A percentile compares a stretch with the other conserved stretches of the same genome.
phyloP scores from a whole-genome alignment of 30 jellyfish, hydroid and myxozoan species.

The Calvadosia cruxmelitensis region DNA sequence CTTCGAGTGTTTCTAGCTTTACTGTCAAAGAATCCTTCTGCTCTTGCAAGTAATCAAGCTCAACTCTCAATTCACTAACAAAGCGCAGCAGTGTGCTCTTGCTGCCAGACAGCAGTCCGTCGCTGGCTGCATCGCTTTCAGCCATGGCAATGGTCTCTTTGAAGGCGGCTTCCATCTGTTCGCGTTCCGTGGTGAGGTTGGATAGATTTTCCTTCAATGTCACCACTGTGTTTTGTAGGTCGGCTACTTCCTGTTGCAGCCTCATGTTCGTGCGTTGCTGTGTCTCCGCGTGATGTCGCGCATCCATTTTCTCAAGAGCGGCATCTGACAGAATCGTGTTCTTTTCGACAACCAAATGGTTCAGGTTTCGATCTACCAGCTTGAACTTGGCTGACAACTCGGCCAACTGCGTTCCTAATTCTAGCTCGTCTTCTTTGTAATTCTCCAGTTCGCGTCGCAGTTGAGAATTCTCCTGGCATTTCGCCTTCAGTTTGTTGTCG shows the following conservation, averaged over 20 bases:
- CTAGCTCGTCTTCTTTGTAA: background rate
- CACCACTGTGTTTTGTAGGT: background rate
- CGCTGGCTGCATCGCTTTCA: background rate
- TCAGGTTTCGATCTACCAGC: background rate
- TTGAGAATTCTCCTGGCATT: background rate
- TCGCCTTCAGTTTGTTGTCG: background rate
- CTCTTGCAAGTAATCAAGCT: background rate
- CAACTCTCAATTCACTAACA: background rate
- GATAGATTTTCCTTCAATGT: background rate
- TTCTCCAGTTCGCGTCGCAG: background rate
- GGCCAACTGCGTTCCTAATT: background rate
- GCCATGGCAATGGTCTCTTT: background rate
- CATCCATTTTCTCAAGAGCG: background rate
- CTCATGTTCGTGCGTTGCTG: background rate
- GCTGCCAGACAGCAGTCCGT: background rate
- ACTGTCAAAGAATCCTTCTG: background rate
- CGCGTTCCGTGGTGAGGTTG: background rate
- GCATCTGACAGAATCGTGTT: background rate
- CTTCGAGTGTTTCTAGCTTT: background rate
- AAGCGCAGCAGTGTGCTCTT: background rate
- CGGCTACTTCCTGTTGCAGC: background rate
- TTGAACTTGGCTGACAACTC: background rate
- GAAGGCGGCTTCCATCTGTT: background rate
- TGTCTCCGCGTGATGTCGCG: background rate
- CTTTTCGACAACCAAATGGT: background rate